phyloP scores from a whole-genome alignment of 2,113 vertebrate genomes.

The Tetraodon nigroviridis region DNA sequence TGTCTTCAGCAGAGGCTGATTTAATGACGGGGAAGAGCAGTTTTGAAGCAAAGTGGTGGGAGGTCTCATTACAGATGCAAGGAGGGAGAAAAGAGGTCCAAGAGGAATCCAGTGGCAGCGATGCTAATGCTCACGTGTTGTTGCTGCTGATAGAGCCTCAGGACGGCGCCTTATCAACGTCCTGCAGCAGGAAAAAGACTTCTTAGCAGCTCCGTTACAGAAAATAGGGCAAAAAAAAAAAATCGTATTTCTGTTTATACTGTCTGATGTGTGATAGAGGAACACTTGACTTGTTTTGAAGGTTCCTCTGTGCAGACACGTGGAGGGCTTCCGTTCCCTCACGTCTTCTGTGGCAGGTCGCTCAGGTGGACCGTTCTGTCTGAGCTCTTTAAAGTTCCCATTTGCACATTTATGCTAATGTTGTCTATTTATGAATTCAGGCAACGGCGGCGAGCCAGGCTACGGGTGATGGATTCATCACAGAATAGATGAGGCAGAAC shows the following conservation, averaged over 20 bases:
- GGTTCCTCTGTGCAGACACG: neutral
- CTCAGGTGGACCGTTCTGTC: slow-evolving; percentile 8
- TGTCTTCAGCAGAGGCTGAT: slow-evolving; percentile 23
- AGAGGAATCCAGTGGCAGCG: slow-evolving; percentile 21
- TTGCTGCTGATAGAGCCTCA: slow-evolving; percentile 17
- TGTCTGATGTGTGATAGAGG: slow-evolving; percentile 17
- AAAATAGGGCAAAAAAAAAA: slow-evolving; percentile 9
- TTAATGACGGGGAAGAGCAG: slow-evolving; percentile 25
- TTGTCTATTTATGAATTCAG: slow-evolving; percentile 43
- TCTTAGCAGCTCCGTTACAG: slow-evolving; percentile 34
- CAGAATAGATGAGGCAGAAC: slow-evolving; percentile 53
- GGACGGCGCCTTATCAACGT: slow-evolving; percentile 20
- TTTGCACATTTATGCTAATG: slow-evolving; percentile 52
- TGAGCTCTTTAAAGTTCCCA: slow-evolving; percentile 23
- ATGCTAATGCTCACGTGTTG: slow-evolving; percentile 24
- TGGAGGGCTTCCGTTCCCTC: too few species aligned
- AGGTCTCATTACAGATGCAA: slow-evolving; percentile 39
- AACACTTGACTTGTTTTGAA: slow-evolving; percentile 4
- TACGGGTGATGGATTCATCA: slow-evolving; percentile 58
- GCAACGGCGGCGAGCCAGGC: slow-evolving; percentile 23
- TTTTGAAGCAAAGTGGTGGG: slow-evolving; percentile 44
- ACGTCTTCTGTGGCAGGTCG: neutral
- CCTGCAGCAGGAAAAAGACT: slow-evolving; percentile 25
- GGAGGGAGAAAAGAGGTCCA: slow-evolving; percentile 10
- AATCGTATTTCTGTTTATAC: neutral